Evolutionary conservation across 2,797 vertebrate genomes (phyloP).

Genomic region (Rhinichthys osculus): DNA sequence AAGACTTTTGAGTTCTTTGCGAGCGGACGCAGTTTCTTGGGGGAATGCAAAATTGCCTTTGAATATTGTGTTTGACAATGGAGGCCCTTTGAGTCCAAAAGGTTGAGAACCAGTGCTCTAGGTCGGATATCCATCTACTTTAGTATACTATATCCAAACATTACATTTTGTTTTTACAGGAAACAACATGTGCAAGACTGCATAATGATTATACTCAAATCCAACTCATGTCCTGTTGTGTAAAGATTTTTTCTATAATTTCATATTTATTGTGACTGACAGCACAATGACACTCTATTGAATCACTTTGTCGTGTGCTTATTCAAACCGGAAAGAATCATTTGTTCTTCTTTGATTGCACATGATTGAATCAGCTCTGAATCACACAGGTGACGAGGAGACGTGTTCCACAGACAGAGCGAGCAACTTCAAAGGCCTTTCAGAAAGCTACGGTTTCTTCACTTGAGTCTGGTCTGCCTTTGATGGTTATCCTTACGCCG

Average conservation of each 20-base stretch:
- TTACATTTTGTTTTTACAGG: neutral
- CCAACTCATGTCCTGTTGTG: neutral
- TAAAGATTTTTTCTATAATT: conserved; percentile 11
- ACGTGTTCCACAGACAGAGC: neutral
- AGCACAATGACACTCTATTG: conserved; percentile 21
- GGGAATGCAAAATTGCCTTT: neutral
- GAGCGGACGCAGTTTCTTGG: neutral
- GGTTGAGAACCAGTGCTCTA: neutral
- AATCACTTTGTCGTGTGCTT: conserved; percentile 33
- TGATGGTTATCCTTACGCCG: conserved; percentile 70
- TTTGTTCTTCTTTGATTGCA: conserved; percentile 49
- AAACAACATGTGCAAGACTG: neutral
- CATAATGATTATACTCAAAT: neutral
- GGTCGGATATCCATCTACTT: neutral
- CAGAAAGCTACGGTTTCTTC: conserved; percentile 56
- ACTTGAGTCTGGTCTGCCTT: conserved; percentile 65
- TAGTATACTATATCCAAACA: neutral
- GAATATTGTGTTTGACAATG: neutral
- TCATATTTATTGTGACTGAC: conserved; percentile 9
- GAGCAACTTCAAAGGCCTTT: conserved; percentile 57
- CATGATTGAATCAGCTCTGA: conserved; percentile 51
- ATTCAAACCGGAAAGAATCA: conserved; percentile 28
- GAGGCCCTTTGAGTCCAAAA: neutral
- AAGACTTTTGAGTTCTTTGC: neutral
- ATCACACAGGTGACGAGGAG: conserved; percentile 33